Evolutionary conservation across 1,140 invertebrate species (phyloP).

Genomic region (Trichomalopsis sarcophagae): DNA sequence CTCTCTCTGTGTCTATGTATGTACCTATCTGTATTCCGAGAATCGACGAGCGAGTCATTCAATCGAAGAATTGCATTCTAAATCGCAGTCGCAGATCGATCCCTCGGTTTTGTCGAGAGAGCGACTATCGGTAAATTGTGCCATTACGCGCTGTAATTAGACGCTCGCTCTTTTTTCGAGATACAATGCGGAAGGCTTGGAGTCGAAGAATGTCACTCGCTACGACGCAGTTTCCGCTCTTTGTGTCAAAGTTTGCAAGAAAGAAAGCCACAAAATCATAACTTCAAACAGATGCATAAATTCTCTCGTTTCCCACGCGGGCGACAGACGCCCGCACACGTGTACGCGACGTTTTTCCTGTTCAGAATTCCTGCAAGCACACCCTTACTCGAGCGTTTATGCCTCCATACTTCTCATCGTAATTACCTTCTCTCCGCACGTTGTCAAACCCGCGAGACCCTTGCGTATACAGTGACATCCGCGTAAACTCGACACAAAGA

Average conservation of each 20-base stretch:
- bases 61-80: not conserved
- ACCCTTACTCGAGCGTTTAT: not conserved
- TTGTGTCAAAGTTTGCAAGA: not conserved
- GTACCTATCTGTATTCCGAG: not conserved
- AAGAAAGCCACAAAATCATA: not conserved
- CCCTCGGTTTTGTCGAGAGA: not conserved
- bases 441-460: not conserved
- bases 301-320: not conserved
- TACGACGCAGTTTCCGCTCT: not conserved
- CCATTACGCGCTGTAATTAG: constrained; percentile 21
- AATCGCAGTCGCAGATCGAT: not conserved
- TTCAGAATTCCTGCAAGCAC: not conserved
- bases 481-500: not conserved
- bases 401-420: not conserved
- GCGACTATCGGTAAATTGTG: constrained; percentile 12
- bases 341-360: not conserved
- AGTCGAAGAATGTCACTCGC: not conserved
- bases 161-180: not conserved
- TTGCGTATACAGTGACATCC: not conserved
- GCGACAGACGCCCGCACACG: too few species aligned
- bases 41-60: constrained; percentile 3
- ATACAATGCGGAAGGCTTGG: not conserved
- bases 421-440: not conserved
- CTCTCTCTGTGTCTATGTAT: too few species aligned
- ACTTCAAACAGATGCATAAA: not conserved